Conservation (phyloP, 2,888 invertebrate genomes). For the Eupsilia transversa region DNA sequence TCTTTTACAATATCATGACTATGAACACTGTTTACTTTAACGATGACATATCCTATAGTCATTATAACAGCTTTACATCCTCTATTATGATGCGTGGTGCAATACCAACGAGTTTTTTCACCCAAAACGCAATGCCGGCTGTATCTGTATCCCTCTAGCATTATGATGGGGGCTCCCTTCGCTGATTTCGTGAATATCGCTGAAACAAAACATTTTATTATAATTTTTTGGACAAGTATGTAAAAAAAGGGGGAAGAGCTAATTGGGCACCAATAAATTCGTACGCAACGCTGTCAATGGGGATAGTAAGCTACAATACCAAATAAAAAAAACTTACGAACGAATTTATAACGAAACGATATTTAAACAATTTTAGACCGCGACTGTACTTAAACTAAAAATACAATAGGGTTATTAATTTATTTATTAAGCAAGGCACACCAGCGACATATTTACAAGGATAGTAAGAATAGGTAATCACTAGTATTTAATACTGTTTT, state of each 20-base stretch:
- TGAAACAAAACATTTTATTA: conserved; percentile 9
- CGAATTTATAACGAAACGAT: too few relatives aligned
- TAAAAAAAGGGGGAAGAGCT: background rate
- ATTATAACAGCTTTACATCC: conserved; percentile 34
- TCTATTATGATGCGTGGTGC: conserved; percentile 26
- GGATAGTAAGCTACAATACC: background rate
- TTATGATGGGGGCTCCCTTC: conserved; percentile 15
- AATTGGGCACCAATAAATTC: background rate
- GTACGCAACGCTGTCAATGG: background rate
- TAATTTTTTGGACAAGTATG: background rate
- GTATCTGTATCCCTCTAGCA: conserved; percentile 20
- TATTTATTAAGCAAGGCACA: too few relatives aligned
- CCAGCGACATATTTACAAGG: too few relatives aligned
- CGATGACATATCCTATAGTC: conserved; percentile 7
- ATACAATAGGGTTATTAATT: too few relatives aligned
- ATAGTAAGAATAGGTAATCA: too few relatives aligned
- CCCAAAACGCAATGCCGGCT: conserved; percentile 27
- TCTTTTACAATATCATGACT: conserved; percentile 15
- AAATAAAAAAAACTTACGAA: too few relatives aligned
- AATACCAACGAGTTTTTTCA: conserved; percentile 28
- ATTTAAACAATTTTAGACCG: background rate
- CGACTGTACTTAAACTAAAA: background rate
- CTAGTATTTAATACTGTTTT: too few relatives aligned
- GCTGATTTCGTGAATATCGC: conserved; percentile 18
- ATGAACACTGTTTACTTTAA: conserved; percentile 14